phyloP scores from a whole-genome alignment of 2,888 invertebrate species.

The Lutraria lutraria region DNA sequence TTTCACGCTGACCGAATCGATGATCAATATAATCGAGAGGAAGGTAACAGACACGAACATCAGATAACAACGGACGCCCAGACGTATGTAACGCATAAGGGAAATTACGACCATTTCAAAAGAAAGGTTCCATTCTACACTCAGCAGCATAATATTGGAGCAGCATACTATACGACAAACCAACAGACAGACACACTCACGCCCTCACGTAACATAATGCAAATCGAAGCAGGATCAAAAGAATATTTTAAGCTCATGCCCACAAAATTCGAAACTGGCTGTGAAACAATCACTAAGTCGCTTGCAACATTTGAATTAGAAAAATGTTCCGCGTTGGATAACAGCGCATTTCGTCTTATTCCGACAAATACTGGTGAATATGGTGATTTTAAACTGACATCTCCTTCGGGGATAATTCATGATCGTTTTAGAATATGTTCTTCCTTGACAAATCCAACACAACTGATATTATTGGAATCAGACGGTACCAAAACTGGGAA shows the following conservation, averaged over 20 bases:
- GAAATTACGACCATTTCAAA: not conserved
- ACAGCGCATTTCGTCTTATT: conserved; percentile 38
- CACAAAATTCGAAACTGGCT: not conserved
- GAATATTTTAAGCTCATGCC: conserved; percentile 37
- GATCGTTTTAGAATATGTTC: conserved; percentile 45
- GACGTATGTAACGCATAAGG: not conserved
- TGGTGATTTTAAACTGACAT: conserved; percentile 48
- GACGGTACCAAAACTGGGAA: conserved; percentile 4
- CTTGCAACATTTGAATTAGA: conserved; percentile 33
- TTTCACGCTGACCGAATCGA: conserved; percentile 27
- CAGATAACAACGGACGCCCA: no score
- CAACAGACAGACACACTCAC: not conserved
- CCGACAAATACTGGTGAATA: conserved; percentile 33
- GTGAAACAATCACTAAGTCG: not conserved
- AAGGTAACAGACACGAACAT: not conserved
- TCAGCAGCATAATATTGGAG: not conserved
- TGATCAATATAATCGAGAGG: not conserved
- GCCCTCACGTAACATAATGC: not conserved
- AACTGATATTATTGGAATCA: conserved; percentile 47
- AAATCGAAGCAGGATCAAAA: not conserved
- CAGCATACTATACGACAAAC: not conserved
- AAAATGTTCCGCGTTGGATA: conserved; percentile 24
- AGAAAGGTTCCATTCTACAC: not conserved
- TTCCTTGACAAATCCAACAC: not conserved
- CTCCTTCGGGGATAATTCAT: conserved; percentile 38